Base-by-base conservation (phyloP, 2,797 vertebrate genomes). In the Gorsachius magnificus region DNA sequence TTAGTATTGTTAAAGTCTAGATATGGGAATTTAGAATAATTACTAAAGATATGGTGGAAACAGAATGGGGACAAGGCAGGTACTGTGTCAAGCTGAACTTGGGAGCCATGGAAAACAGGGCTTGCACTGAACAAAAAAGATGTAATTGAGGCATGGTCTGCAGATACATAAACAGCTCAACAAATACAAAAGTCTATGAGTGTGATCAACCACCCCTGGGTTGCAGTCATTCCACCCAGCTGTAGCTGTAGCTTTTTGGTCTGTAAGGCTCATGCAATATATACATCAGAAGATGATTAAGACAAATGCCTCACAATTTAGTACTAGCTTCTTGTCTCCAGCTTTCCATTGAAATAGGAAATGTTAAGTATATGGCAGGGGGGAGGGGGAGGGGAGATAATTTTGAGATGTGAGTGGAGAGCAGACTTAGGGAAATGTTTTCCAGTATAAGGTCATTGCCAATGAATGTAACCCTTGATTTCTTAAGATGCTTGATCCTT, bases 111-210 rank as follows among this genome's bases (percentile, higher is more conserved):
- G 51, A 71, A 93, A 79, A 57, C 3, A 4, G 6, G 12, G 3
- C 2, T 90, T 71, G 5, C 8, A 51, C 29, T 53, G 58, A 65
- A 64, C 11, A 35, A 64, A 56, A 56, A 75, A 1, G 5, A 33
- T 88, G 70, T 38, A 48, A 9, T 29, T 45, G 22, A 84, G 51
- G 10, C 10, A 29, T 33, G 8, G 17, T n/a, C 63, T 56, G 46
- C n/a, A 79, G 45, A 26, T 43, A 25, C 7, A 77, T 10, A n/a
- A 57, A 43, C 13, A 51, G 10, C 36, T 13, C 1, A 3, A 38
- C 61, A 48, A n/a, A 0, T 24, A 24, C 15, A 16, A 4, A 11
- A 20, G 57, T 21, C 11, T 14, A 10, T 25, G 9, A 28, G 2
- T n/a, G 11, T 25, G 20, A 35, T 80, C 43, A 41, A 22, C 38